Evolutionary conservation across 2,797 vertebrate species (phyloP).

Genomic region (Crenuchus spilurus): DNA sequence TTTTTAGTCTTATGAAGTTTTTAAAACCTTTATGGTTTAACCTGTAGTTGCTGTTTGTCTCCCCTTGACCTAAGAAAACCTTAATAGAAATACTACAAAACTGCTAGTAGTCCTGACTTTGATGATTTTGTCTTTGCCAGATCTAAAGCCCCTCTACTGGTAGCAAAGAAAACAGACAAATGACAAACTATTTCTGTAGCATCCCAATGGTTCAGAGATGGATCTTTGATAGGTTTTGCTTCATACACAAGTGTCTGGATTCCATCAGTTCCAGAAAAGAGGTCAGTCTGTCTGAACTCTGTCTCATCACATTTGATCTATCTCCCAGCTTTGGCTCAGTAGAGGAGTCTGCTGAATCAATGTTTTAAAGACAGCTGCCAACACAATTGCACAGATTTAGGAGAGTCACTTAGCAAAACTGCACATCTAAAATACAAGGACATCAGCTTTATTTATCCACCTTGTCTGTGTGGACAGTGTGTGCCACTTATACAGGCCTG

Average conservation of each 20-base stretch:
- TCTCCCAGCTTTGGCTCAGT: neutral
- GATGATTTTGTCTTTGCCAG: constrained; percentile 44
- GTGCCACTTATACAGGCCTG: neutral
- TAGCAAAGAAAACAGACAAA: neutral
- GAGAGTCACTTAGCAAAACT: neutral
- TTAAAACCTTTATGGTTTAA: too few species aligned
- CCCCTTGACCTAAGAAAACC: too few species aligned
- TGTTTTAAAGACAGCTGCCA: neutral
- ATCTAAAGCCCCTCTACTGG: constrained; percentile 59
- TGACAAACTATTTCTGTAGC: neutral
- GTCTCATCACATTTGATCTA: constrained; percentile 18
- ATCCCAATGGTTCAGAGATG: constrained; percentile 37
- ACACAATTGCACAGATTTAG: neutral
- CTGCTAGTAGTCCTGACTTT: too few species aligned
- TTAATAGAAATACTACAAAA: too few species aligned
- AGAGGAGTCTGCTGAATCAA: neutral
- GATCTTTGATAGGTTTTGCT: constrained; percentile 47
- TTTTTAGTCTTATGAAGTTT: too few species aligned
- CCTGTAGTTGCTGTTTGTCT: too few species aligned
- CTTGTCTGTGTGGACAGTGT: neutral
- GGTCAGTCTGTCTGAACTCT: neutral
- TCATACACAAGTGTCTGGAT: constrained; percentile 57
- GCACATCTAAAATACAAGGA: neutral
- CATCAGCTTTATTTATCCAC: neutral
- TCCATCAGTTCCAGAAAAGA: constrained; percentile 49